Conservation (phyloP, 2,797 vertebrate species). For the Pogoniulus pusillus region DNA sequence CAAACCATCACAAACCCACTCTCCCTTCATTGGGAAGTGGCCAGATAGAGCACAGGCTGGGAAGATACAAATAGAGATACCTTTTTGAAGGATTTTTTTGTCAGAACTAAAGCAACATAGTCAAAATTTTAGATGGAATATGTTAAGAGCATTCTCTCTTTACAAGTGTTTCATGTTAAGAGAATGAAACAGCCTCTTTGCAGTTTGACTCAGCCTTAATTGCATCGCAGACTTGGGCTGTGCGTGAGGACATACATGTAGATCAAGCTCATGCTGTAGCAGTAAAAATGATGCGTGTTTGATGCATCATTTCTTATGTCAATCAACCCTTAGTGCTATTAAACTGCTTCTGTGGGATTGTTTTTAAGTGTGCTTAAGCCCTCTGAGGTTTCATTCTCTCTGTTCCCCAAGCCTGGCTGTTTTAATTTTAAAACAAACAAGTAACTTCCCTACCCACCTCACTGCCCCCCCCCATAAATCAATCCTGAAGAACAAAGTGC, state of each 20-base stretch:
- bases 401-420: not conserved
- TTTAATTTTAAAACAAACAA: slow-evolving; percentile 30
- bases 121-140: not conserved
- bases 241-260: not conserved
- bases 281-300: not conserved
- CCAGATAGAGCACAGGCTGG: not conserved
- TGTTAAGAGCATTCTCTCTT: not conserved
- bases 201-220: slow-evolving; percentile 2
- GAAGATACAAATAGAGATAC: not conserved
- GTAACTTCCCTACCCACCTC: not conserved
- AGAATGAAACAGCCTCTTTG: not conserved
- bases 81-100: not conserved
- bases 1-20: too few relatives aligned
- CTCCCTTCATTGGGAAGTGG: not conserved
- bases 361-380: not conserved
- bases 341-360: not conserved
- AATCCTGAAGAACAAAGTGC: not conserved
- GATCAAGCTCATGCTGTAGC: not conserved
- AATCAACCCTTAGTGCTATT: slow-evolving; percentile 18
- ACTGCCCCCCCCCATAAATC: not conserved
- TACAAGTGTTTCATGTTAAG: slow-evolving; percentile 1
- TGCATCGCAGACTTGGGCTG: not conserved
- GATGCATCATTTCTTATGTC: not conserved
- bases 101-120: not conserved
- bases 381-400: slow-evolving; percentile 8